Base-by-base conservation (phyloP, 2,113 vertebrate genomes). In the Nipponia nippon region DNA sequence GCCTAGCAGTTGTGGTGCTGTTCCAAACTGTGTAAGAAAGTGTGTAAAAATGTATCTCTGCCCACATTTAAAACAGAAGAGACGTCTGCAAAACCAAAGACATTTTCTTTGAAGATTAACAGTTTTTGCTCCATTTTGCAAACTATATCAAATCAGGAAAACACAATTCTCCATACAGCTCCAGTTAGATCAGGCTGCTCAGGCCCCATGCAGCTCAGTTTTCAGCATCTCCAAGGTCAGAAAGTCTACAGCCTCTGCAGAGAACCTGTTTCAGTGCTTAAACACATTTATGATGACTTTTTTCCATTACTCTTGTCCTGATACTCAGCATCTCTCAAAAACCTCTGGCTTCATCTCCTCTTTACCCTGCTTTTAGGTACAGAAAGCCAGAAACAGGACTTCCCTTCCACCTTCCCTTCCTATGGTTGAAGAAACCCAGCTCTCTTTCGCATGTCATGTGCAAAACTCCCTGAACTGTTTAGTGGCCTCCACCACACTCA, bases 31-130 rank as follows among this genome's bases (percentile, higher is more conserved):
- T 46, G 26, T 46, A 75, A 49, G 22, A 38, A 89, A 56, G 9
- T 75, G 55, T 66, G 94, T 73, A 84, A 95, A 96, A 89, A 89
- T 47, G 5, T 10, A 52, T 59, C 15, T 78, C 72, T 76, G 30
- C 38, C 36, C 52, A 87, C 19, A 72, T 78, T 83, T 87, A 67
- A 58, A 89, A 61, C 46, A 67, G 50, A 91, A 82, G 21, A 79
- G 70, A 84, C 0, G 10, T 2, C 29, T 88, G 42, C 25, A 75
- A 61, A 80, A 65, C 16, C 14, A 49, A 27, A 18, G 17, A 49
- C 10, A 44, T 87, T 72, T 83, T 88, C 38, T 91, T 58, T 66
- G 59, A 87, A 66, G 42, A 87, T 50, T 50, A 89, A 67, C 11
- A 10, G 27, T 38, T 38, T 70, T 78, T 70, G 30, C 29, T 86